Conservation (phyloP, 2,888 invertebrate genomes). For the Pachycephus smyrnensis region DNA sequence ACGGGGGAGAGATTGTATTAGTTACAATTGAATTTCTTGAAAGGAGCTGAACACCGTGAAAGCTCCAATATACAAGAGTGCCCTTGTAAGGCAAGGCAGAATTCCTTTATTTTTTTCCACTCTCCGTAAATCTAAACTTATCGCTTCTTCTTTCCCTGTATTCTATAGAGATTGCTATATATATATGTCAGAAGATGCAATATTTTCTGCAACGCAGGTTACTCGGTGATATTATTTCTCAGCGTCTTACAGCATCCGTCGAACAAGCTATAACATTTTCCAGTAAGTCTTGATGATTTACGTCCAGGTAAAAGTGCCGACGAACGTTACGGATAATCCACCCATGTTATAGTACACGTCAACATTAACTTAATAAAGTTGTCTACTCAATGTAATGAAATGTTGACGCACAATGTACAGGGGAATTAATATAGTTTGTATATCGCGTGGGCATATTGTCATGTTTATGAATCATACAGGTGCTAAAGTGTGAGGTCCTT, state of each 20-base stretch:
- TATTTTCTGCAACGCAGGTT: not conserved
- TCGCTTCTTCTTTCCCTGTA: not conserved
- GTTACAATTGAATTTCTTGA: not conserved
- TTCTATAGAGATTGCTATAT: not conserved
- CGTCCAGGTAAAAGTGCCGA: not conserved
- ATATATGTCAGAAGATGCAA: not conserved
- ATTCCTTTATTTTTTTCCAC: not conserved
- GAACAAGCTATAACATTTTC: not conserved
- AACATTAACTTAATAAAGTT: not conserved
- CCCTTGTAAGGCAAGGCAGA: not conserved
- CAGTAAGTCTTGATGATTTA: not conserved
- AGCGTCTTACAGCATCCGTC: not conserved
- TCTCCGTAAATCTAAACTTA: not conserved
- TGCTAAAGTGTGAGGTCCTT: not conserved
- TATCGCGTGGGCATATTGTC: not conserved
- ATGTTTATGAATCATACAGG: not conserved
- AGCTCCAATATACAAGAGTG: not conserved
- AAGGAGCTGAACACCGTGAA: not conserved
- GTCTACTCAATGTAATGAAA: not conserved
- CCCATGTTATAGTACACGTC: not conserved
- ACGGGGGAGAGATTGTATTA: not conserved
- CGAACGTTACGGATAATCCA: not conserved
- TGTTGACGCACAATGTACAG: not conserved
- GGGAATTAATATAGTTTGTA: not conserved
- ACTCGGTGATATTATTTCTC: not conserved